phyloP scores from a whole-genome alignment of 2,888 invertebrate species.

The Drosophila ustulata region DNA sequence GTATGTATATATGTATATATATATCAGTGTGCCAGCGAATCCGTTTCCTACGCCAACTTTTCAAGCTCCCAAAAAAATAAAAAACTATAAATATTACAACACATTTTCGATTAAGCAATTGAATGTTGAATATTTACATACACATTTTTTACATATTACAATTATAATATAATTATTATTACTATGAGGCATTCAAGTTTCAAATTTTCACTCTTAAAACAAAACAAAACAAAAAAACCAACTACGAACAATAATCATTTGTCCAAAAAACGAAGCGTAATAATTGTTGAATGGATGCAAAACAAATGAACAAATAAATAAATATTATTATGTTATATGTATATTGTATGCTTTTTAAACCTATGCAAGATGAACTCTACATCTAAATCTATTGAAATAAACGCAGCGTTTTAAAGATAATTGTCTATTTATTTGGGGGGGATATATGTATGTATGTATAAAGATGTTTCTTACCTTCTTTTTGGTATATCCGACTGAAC shows the following conservation, averaged over 20 bases:
- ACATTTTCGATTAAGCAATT: constrained; percentile 31
- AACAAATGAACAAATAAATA: constrained; percentile 15
- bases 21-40: constrained; percentile 17
- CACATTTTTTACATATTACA: constrained; percentile 28
- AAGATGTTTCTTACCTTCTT: neutral
- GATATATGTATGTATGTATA: neutral
- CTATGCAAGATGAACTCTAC: constrained; percentile 44
- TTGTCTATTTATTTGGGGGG: neutral
- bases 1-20: constrained; percentile 21
- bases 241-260: constrained; percentile 35
- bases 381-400: constrained; percentile 41
- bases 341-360: constrained; percentile 53
- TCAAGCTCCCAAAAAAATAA: constrained; percentile 32
- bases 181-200: constrained; percentile 28
- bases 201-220: constrained; percentile 9
- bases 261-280: constrained; percentile 39
- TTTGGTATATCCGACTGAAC: neutral
- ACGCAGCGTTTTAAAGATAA: constrained; percentile 42
- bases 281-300: constrained; percentile 43
- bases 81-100: neutral
- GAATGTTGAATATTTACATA: constrained; percentile 32
- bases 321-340: constrained; percentile 6
- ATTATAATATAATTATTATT: constrained; percentile 4
- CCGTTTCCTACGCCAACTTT: constrained; percentile 62
- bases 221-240: neutral